Base-by-base conservation (phyloP, 2,888 invertebrate genomes). In the Caenorhabditis plicata region DNA sequence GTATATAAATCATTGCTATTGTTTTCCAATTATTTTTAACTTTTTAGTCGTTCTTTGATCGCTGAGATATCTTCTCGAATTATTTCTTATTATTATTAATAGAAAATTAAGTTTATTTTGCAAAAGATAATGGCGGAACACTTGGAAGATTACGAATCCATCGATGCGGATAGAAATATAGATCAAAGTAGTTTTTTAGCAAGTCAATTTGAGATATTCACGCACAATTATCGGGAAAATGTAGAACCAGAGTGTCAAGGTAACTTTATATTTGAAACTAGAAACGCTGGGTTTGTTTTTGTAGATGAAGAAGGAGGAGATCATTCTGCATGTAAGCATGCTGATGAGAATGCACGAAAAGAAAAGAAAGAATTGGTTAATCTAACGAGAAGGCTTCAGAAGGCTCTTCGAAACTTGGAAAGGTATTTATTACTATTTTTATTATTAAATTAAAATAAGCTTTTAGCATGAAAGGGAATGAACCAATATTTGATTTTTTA, bases 331-430 rank as follows among this genome's bases (percentile, higher is more conserved):
- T 54, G 60, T 25, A 23, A 49, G 23, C 31, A 60, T n/a, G 42
- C 15, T 4, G 46, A 50, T 22, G 25, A 25, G 4, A 17, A 48
- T 27, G 4, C 26, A 7, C 47, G 32, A 43, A 25, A 33, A 2
- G 25, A 39, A n/a, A 68, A 65, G 31, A 68, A 68, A 33, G 57
- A 65, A n/a, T 26, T 65, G 22, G 49, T 68, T 11, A 68, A 68
- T 45, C 35, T 54, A 13, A 65, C 65, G 13, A 45, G 68, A 45
- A 63, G 41, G 29, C 42, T 68, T 19, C 58, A 63, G 32, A 51
- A 48, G 29, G 62, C 68, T 2, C 9, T 64, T 2, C 13, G 39
- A 11, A 23, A 38, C 11, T 25, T 62, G 35, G 33, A 62, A 42
- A 32, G 32, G 64, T 64, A 36, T 13, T 49, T 1, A 22, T 4